Conservation (phyloP, 2,888 invertebrate species). For the Mythimna ferrago region DNA sequence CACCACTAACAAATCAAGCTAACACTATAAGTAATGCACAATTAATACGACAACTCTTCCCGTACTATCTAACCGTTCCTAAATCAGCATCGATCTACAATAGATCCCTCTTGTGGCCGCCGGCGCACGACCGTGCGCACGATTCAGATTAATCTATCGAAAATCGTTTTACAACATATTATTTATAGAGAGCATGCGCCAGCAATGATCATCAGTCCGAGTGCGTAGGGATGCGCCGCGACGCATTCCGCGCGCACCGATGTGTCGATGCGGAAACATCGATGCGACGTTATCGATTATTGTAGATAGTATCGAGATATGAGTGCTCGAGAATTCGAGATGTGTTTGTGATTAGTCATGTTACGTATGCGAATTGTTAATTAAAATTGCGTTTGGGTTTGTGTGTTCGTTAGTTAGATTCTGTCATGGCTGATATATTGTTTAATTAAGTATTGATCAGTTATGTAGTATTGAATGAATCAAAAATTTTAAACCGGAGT, state of each 20-base stretch:
- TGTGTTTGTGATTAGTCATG: slow-evolving; percentile 64
- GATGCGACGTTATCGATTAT: slow-evolving; percentile 69
- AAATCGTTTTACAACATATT: slow-evolving; percentile 91
- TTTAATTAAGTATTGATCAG: slow-evolving; percentile 21
- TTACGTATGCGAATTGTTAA: slow-evolving; percentile 68
- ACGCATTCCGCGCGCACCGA: slow-evolving; percentile 69
- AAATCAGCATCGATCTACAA: slow-evolving; percentile 86
- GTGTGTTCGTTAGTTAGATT: slow-evolving; percentile 45
- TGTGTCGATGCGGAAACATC: slow-evolving; percentile 78
- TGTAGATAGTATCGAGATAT: slow-evolving; percentile 51
- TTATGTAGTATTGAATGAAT: slow-evolving; percentile 6
- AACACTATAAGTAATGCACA: slow-evolving; percentile 56
- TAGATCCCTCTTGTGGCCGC: slow-evolving; percentile 87
- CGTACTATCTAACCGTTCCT: slow-evolving; percentile 77
- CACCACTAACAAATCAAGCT: slow-evolving; percentile 36
- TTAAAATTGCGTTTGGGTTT: slow-evolving; percentile 57
- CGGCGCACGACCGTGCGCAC: slow-evolving; percentile 90
- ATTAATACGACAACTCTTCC: slow-evolving; percentile 66
- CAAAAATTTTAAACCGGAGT: not conserved
- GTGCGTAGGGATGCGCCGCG: slow-evolving; percentile 84
- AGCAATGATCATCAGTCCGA: slow-evolving; percentile 90
- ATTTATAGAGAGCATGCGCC: slow-evolving; percentile 91
- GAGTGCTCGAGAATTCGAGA: slow-evolving; percentile 64
- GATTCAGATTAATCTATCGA: slow-evolving; percentile 91
- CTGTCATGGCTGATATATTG: slow-evolving; percentile 35